These are phyloP conservation scores for Drosophila auraria DNA, from an alignment of 1,140 invertebrate species.

Conservation along the genomic window DNA sequence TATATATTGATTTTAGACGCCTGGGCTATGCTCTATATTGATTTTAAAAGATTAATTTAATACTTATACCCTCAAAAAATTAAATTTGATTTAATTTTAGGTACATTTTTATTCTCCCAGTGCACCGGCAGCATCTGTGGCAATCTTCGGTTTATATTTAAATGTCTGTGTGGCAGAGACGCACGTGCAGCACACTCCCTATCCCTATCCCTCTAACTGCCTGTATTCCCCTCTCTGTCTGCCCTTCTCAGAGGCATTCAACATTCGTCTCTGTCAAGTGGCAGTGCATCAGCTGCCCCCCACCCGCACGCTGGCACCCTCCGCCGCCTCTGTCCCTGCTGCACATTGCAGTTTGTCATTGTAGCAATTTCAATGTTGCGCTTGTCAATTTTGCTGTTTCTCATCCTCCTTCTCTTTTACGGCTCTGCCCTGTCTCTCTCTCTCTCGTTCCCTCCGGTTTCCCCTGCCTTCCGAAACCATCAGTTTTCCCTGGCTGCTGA, in stretches of 20 bases:
- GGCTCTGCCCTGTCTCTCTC: slow-evolving; percentile 1
- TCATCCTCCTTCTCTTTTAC: slow-evolving; percentile 23
- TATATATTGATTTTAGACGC: no score
- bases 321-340: slow-evolving; percentile 6
- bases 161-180: slow-evolving; percentile 75
- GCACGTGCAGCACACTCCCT: slow-evolving; percentile 66
- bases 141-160: slow-evolving; percentile 81
- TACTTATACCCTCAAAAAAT: not conserved
- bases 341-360: slow-evolving; percentile 76
- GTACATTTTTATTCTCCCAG: not conserved
- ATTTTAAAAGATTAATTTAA: not conserved
- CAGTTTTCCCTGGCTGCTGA: slow-evolving; percentile 20
- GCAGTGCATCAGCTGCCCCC: slow-evolving; percentile 64
- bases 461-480: slow-evolving; percentile 20
- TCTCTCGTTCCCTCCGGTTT: slow-evolving; percentile 2
- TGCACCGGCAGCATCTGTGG: slow-evolving; percentile 67
- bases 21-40: no score
- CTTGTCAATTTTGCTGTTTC: slow-evolving; percentile 75
- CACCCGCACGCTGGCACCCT: not conserved
- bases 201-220: not conserved
- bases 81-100: no score
- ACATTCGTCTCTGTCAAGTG: slow-evolving; percentile 82
- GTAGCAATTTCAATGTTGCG: slow-evolving; percentile 81
- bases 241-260: slow-evolving; percentile 23
- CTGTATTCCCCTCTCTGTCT: slow-evolving; percentile 2